These are phyloP conservation scores for Alaudala cheleensis DNA, from an alignment of 2,113 vertebrate genomes.

Conservation along the genomic window DNA sequence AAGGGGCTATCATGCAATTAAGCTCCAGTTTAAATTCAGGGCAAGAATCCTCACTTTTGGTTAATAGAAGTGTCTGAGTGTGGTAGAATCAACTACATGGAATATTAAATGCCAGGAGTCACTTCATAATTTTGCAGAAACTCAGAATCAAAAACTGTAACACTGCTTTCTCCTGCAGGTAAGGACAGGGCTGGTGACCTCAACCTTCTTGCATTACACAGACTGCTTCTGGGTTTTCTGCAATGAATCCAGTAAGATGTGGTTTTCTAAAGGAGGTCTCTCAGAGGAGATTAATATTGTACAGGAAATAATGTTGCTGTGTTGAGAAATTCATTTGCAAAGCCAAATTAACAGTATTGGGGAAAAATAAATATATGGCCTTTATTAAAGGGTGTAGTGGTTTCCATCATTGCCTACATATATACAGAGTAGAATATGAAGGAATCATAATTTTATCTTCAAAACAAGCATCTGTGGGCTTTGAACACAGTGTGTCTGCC, in stretches of 20 bases:
- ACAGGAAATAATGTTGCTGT: neutral
- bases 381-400: neutral
- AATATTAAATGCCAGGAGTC: neutral
- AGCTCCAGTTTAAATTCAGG: neutral
- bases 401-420: neutral
- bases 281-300: neutral
- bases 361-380: neutral
- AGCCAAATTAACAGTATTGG: neutral
- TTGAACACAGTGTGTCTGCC: neutral
- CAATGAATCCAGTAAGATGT: neutral
- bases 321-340: neutral
- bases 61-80: neutral
- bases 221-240: neutral
- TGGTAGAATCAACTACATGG: neutral
- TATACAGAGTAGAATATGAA: neutral
- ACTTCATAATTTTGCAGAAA: neutral
- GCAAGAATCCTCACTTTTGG: neutral
- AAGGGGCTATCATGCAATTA: neutral
- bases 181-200: fast-evolving
- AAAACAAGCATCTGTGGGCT: neutral
- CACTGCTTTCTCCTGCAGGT: neutral
- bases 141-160: neutral
- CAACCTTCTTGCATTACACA: fast-evolving
- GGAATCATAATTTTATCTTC: neutral
- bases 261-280: neutral